phyloP scores from a whole-genome alignment of 1,140 invertebrate genomes.

The silkworm (Bombyx mori) region DNA sequence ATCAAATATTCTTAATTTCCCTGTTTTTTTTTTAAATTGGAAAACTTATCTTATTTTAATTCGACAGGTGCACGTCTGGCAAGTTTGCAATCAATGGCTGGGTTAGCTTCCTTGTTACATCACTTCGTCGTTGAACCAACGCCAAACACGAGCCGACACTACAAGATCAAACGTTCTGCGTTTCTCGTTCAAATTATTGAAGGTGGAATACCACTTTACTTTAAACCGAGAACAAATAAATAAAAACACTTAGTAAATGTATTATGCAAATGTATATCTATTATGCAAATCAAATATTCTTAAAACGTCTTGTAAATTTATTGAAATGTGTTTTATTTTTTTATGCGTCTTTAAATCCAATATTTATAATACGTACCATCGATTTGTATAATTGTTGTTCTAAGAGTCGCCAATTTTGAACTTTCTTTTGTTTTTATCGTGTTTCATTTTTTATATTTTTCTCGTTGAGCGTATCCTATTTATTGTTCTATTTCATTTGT shows the following conservation, averaged over 20 bases:
- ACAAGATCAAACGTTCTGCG: background rate
- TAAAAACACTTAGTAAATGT: background rate
- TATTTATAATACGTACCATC: no score
- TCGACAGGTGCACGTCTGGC: slow-evolving; percentile 12
- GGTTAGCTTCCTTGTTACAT: slow-evolving; percentile 12
- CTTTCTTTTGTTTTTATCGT: no score
- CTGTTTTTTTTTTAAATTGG: background rate
- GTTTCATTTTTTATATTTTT: no score
- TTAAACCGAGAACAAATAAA: slow-evolving; percentile 5
- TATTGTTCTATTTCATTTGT: no score
- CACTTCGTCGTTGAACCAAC: slow-evolving; percentile 13
- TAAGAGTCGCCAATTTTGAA: no score
- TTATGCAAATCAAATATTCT: no score
- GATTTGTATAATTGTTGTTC: no score
- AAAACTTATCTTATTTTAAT: background rate
- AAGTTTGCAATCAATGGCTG: slow-evolving; percentile 15
- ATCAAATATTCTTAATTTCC: background rate
- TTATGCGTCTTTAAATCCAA: no score
- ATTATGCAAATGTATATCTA: no score
- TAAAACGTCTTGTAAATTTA: no score
- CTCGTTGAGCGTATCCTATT: no score
- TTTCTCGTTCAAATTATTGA: slow-evolving; percentile 10
- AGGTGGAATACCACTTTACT: slow-evolving; percentile 9
- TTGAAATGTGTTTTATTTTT: no score
- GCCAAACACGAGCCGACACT: background rate